Evolutionary conservation across 2,113 vertebrate species (phyloP), one percentile per base, ranked within the genome.

Genomic region (Cyprinodon brontotheroides): DNA sequence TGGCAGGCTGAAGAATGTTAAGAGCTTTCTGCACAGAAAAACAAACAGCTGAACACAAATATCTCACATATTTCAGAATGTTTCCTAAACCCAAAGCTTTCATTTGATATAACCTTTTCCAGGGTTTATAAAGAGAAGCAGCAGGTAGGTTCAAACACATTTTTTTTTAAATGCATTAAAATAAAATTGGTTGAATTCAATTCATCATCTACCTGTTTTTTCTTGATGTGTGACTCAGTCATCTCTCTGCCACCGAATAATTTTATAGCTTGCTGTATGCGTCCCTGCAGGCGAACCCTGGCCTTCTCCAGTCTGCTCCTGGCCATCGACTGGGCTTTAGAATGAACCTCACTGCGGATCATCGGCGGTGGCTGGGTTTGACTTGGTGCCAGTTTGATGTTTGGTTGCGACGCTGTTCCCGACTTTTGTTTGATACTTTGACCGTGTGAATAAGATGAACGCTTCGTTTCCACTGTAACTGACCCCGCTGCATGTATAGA

Each of bases 1-100:
- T 60, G 66, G 89, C 85, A 20, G 89, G 91, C 82, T 95, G 93
- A 79, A 95, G 91, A 48, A 88, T 87, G 68, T 89, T 87, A 86
- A 96, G 90, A 63, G 94, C 93, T 83, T 94, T 93, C 97, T 98
- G 77, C 40, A 73, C 65, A 77, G 6, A 88, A 79, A 88, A 15
- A 81, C 59, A 89, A 0, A 40, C 12, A 78, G 75, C 75, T 84
- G 39, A 38, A 77, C 68, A 66, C 40, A n/a, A 70, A 74, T 68
- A 74, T 29, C 45, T 29, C 57, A 87, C 73, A 80, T 50, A 68
- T 64, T 14, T 3, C 5, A 53, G 0, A 67, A 64, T 12, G 20
- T 45, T 41, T 61, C 29, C 38, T 0, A 4, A 60, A 53, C 65
- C 3, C 63, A 8, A 47, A 7, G 3, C 14, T n/a, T 3, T 13